These are phyloP conservation scores for Salminus brasiliensis DNA, from an alignment of 2,113 vertebrate genomes.

Conservation along the genomic window DNA sequence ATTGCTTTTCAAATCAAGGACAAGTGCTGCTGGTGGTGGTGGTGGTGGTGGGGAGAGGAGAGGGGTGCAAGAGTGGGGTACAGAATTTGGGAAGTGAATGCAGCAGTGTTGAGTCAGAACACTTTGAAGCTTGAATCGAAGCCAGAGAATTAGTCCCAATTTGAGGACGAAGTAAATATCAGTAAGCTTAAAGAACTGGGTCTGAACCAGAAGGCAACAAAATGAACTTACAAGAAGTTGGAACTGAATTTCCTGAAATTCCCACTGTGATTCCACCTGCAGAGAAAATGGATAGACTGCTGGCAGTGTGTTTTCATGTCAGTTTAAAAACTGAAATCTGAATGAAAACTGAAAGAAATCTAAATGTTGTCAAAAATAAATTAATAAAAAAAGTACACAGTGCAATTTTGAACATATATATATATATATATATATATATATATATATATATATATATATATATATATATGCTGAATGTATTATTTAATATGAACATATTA, in stretches of 20 bases:
- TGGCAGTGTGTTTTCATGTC: background rate
- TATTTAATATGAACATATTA: too few species aligned
- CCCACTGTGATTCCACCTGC: background rate
- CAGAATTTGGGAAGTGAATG: conserved; percentile 46
- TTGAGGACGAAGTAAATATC: background rate
- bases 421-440: too few species aligned
- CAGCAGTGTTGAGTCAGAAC: conserved; percentile 50
- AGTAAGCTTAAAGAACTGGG: background rate
- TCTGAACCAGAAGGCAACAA: background rate
- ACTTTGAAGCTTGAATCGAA: conserved; percentile 8
- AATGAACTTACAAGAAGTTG: background rate
- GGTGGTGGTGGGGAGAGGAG: too few species aligned
- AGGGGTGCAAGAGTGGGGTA: background rate
- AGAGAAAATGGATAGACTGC: too few species aligned
- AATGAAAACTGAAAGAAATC: background rate
- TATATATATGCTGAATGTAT: too few species aligned
- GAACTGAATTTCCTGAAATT: background rate
- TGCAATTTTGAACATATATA: too few species aligned
- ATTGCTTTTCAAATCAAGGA: conserved; percentile 49
- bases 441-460: too few species aligned
- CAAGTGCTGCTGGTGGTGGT: background rate
- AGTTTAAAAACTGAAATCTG: background rate
- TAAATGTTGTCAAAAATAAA: background rate
- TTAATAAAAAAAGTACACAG: too few species aligned
- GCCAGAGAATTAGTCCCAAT: conserved; percentile 8